Conservation (phyloP, 2,797 vertebrate genomes). For the Leuciscus waleckii region DNA sequence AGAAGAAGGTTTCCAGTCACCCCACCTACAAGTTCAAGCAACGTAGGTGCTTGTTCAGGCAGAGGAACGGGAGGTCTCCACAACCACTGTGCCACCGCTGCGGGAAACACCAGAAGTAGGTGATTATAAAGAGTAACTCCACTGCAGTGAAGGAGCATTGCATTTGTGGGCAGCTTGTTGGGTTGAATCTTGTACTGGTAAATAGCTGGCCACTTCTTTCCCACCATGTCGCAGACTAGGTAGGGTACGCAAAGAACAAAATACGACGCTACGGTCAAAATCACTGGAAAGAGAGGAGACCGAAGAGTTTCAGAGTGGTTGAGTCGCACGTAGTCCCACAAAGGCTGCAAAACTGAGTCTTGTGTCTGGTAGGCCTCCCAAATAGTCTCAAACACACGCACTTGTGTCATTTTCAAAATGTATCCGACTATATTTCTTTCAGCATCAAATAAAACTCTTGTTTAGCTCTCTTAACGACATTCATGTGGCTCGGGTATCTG, state of each 20-base stretch:
- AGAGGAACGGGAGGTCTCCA: conserved; percentile 77
- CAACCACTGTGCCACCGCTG: conserved; percentile 76
- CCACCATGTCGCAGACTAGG: conserved; percentile 75
- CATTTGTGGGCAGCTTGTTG: conserved; percentile 63
- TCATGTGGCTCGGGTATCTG: not conserved
- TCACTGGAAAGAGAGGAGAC: conserved; percentile 77
- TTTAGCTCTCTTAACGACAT: not conserved
- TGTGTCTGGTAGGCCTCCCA: conserved; percentile 60
- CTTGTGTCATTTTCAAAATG: conserved; percentile 60
- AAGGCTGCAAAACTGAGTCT: conserved; percentile 72
- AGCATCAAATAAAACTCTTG: not conserved
- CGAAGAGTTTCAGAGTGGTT: conserved; percentile 72
- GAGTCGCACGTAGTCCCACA: conserved; percentile 74
- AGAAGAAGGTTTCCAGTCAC: conserved; percentile 76
- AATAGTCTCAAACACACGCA: conserved; percentile 32
- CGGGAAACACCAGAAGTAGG: conserved; percentile 76
- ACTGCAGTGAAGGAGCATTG: conserved; percentile 73
- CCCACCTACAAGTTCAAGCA: conserved; percentile 70
- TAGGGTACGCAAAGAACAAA: conserved; percentile 74
- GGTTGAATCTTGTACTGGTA: conserved; percentile 78
- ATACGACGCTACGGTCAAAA: conserved; percentile 77
- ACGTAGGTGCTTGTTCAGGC: conserved; percentile 69
- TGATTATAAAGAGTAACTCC: conserved; percentile 78
- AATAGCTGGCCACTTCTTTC: conserved; percentile 70
- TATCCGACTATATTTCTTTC: not conserved